phyloP scores from a whole-genome alignment of 2,888 invertebrate species.

The Eudemis profundana region DNA sequence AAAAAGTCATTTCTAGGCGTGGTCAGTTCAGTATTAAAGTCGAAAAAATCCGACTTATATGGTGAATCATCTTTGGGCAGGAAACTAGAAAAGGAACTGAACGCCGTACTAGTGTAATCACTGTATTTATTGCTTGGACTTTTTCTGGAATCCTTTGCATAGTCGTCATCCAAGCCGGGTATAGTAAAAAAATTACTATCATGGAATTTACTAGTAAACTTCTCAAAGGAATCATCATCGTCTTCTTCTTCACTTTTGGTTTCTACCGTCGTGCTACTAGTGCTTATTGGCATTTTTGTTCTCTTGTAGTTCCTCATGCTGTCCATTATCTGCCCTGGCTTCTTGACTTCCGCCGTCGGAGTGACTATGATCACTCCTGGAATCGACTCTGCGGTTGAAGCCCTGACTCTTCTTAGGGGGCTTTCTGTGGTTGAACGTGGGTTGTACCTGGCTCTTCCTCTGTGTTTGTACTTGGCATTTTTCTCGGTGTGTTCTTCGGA shows the following conservation, averaged over 20 bases:
- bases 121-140: constrained; percentile 67
- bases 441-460: constrained; percentile 74
- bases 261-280: constrained; percentile 59
- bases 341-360: constrained; percentile 76
- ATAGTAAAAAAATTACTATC: constrained; percentile 82
- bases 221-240: constrained; percentile 68
- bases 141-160: constrained; percentile 59
- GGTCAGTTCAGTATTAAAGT: constrained; percentile 76
- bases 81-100: constrained; percentile 67
- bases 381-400: constrained; percentile 56
- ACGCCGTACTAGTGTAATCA: constrained; percentile 65
- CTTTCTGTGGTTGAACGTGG: constrained; percentile 65
- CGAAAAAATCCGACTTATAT: constrained; percentile 72
- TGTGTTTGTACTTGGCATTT: constrained; percentile 79
- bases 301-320: constrained; percentile 73
- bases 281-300: constrained; percentile 70
- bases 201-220: constrained; percentile 81
- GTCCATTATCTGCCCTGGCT: constrained; percentile 71
- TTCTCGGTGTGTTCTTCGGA: constrained; percentile 78
- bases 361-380: constrained; percentile 70
- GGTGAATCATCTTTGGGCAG: constrained; percentile 66
- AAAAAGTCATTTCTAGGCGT: constrained; percentile 84
- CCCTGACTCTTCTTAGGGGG: constrained; percentile 57
- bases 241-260: constrained; percentile 59
- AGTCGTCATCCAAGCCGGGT: constrained; percentile 73